Conservation (phyloP, 2,797 vertebrate genomes). For the Aotus griseimembra region DNA sequence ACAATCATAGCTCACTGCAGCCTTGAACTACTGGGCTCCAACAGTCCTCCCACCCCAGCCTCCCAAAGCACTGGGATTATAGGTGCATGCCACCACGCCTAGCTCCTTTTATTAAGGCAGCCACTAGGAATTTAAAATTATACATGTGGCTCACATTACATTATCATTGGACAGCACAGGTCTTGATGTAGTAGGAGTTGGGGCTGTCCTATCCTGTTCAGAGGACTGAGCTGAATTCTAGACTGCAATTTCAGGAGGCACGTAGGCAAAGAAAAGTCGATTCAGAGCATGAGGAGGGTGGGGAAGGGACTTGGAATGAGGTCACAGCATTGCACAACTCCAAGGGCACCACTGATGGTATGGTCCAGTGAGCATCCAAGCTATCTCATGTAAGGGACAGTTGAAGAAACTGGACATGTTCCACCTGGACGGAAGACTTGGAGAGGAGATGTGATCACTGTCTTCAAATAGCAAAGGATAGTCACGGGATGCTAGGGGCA, state of each 20-base stretch:
- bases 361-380: background rate
- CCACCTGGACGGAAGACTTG: slow-evolving; percentile 3
- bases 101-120: background rate
- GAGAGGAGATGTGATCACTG: slow-evolving; percentile 5
- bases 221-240: background rate
- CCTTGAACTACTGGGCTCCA: background rate
- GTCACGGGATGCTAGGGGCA: background rate
- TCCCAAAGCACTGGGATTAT: background rate
- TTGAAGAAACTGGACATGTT: background rate
- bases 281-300: background rate
- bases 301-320: background rate
- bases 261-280: background rate
- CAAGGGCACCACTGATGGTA: background rate
- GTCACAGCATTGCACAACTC: background rate
- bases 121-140: background rate
- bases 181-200: background rate
- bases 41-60: background rate
- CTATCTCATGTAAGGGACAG: background rate
- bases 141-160: background rate
- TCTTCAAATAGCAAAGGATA: slow-evolving; percentile 57
- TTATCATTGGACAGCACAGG: background rate
- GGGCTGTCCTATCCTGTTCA: background rate
- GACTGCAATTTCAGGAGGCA: background rate
- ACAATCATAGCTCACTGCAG: background rate
- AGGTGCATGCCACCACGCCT: background rate